Percentiles rank a stretch among this genome's conserved stretches.
Evolutionary conservation across 92 coral and sea anemone genomes (phyloP).

Genomic region (Muricea muricata): DNA sequence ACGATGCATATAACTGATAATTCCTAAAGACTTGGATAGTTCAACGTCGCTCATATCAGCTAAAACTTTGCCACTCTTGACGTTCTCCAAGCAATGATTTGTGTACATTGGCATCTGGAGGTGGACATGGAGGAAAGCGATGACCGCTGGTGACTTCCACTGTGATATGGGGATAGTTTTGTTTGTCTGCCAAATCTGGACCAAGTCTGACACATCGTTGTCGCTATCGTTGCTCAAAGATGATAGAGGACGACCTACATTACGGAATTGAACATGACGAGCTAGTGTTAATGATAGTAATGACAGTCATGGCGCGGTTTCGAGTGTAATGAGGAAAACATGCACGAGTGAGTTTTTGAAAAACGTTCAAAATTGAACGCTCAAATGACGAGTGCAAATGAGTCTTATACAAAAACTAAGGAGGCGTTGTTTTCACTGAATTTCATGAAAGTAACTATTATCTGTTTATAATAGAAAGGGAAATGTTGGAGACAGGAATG

Average conservation of each 20-base stretch:
- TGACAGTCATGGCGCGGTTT: neutral
- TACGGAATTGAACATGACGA: neutral
- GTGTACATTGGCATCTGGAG: slow-evolving; percentile 96
- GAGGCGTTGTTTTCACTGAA: too few species aligned
- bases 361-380: too few species aligned
- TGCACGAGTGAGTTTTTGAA: too few species aligned
- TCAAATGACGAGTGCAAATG: too few species aligned
- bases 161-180: slow-evolving; percentile 87
- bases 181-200: slow-evolving; percentile 85
- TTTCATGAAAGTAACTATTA: too few species aligned
- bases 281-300: neutral
- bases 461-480: too few species aligned
- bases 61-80: slow-evolving; percentile 89
- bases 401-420: too few species aligned
- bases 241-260: slow-evolving; percentile 20
- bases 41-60: slow-evolving; percentile 89
- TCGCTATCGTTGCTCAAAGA: slow-evolving; percentile 36
- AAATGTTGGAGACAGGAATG: too few species aligned
- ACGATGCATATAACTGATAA: slow-evolving; percentile 80
- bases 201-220: slow-evolving; percentile 73
- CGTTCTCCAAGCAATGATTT: slow-evolving; percentile 89
- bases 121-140: slow-evolving; percentile 82
- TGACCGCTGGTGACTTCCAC: slow-evolving; percentile 93
- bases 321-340: too few species aligned
- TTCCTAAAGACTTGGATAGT: slow-evolving; percentile 83